Conservation (phyloP, 2,888 invertebrate genomes). For the Megalurothrips usitatus region DNA sequence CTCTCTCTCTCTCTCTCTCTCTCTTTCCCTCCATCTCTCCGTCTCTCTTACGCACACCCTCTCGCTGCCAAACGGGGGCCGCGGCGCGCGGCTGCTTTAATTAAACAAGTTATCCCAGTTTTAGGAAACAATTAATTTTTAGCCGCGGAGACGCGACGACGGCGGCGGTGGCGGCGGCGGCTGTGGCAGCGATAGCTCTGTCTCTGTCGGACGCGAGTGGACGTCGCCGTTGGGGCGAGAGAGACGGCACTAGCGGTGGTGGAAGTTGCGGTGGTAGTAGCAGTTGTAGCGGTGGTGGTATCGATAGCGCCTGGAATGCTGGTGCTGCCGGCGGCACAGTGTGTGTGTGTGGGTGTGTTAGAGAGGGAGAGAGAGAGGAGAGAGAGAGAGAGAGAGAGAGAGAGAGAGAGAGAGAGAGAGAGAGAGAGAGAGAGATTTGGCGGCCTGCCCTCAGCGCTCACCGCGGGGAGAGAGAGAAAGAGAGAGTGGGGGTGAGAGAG, state of each 20-base stretch:
- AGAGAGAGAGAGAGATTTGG: not conserved
- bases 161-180: not conserved
- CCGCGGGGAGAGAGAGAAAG: not conserved
- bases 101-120: conserved; percentile 24
- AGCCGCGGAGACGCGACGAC: not conserved
- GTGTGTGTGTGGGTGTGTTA: too few species aligned
- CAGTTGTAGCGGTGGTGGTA: too few species aligned
- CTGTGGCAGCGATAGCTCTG: not conserved
- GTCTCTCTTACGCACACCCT: too few species aligned
- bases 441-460: too few species aligned
- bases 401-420: conserved; percentile 1
- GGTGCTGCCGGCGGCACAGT: too few species aligned
- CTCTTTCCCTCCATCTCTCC: too few species aligned
- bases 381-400: conserved; percentile 1
- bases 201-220: not conserved
- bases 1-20: too few species aligned
- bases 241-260: not conserved
- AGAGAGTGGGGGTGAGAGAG: too few species aligned
- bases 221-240: not conserved
- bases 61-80: not conserved
- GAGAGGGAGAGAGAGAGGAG: not conserved
- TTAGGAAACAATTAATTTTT: conserved; percentile 20
- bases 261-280: not conserved
- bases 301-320: too few species aligned
- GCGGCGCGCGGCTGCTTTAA: not conserved